Conservation (phyloP, 2,113 vertebrate genomes). For the Pao palembangensis region DNA sequence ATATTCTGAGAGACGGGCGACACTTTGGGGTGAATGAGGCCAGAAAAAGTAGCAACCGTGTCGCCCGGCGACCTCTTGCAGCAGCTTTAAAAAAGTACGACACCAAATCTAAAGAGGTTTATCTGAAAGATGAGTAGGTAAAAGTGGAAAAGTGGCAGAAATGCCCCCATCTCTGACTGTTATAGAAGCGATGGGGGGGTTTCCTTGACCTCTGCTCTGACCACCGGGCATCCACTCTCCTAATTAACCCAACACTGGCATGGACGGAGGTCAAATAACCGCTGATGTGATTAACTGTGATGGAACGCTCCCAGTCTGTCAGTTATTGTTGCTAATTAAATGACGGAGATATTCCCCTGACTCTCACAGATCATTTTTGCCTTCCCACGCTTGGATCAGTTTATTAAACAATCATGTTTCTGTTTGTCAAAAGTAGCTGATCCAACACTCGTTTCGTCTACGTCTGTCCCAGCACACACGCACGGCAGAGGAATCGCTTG, state of each 20-base stretch:
- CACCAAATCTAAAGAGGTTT: too few species aligned
- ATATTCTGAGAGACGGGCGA: slow-evolving; percentile 12
- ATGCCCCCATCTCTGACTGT: too few species aligned
- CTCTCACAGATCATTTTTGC: too few species aligned
- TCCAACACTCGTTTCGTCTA: too few species aligned
- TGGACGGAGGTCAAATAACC: slow-evolving; percentile 1
- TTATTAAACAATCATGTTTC: too few species aligned
- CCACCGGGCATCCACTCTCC: slow-evolving; percentile 2
- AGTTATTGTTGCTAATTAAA: not conserved
- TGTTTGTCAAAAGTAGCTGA: too few species aligned
- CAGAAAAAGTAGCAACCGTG: not conserved
- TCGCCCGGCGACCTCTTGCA: not conserved
- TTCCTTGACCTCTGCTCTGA: slow-evolving; percentile 11
- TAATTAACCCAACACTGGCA: slow-evolving; percentile 33
- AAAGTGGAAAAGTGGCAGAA: not conserved
- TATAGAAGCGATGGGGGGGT: not conserved
- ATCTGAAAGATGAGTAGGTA: not conserved
- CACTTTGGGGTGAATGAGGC: not conserved
- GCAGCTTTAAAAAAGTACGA: not conserved
- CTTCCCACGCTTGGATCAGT: too few species aligned
- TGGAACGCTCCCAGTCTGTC: not conserved
- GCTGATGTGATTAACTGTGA: not conserved
- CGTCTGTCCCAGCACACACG: too few species aligned
- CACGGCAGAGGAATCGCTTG: too few species aligned
- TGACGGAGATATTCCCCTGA: not conserved